phyloP scores from a whole-genome alignment of 2,113 vertebrate genomes.

The Centropus bengalensis region DNA sequence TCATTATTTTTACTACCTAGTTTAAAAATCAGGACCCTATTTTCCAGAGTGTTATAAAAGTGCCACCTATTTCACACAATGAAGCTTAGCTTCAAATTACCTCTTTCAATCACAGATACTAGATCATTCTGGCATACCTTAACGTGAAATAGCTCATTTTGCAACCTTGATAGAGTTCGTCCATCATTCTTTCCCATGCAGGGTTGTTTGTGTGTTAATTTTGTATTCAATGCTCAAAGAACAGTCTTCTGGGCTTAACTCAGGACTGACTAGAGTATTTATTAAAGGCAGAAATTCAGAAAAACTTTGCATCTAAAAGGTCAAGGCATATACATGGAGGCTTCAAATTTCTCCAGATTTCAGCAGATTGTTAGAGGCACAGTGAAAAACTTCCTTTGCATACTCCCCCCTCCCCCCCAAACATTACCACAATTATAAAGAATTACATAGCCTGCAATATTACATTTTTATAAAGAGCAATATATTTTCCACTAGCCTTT shows the following conservation, averaged over 20 bases:
- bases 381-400: background rate
- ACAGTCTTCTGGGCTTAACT: background rate
- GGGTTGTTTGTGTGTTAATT: background rate
- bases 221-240: background rate
- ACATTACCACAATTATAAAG: background rate
- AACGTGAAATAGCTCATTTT: background rate
- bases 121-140: slow-evolving; percentile 34
- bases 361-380: background rate
- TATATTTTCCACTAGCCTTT: background rate
- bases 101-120: slow-evolving; percentile 26
- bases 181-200: background rate
- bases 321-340: background rate
- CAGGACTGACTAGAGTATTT: background rate
- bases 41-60: slow-evolving; percentile 43
- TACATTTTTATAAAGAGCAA: background rate
- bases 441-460: background rate
- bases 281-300: background rate
- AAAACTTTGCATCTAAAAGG: background rate
- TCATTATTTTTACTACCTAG: slow-evolving; percentile 14
- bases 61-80: slow-evolving; percentile 42
- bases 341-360: background rate
- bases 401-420: background rate
- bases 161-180: background rate
- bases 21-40: slow-evolving; percentile 32
- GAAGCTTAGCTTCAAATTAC: slow-evolving; percentile 39